Evolutionary conservation across 2,888 invertebrate genomes (phyloP), one percentile per base, ranked within the genome.

Genomic region (Noctuana brunneofusca): DNA sequence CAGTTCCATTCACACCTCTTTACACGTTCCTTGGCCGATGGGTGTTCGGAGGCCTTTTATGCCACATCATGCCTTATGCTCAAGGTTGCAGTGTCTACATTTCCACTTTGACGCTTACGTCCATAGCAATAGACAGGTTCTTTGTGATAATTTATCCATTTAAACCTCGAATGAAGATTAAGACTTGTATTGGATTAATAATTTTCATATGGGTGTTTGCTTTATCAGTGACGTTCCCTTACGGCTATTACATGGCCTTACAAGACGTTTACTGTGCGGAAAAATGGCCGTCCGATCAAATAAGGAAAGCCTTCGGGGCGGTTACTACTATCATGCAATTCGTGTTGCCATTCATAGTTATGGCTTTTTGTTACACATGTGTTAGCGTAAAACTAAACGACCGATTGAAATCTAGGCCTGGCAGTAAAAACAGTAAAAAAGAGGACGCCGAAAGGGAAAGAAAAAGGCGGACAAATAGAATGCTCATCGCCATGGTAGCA

Each of bases 141-240:
- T 95, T 97, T 76, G 97, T 97, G 62, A 98, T 98, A 72, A 95
- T 97, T 65, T 96, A 97, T 76, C 97, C 97, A 0, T 96, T 97
- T 84, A 93, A 95, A 75, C 96, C 96, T 1, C 92, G 96, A 58
- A 97, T 97, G 96, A 95, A 95, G 83, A 92, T 95, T 64, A 92
- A 93, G 67, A 94, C 95, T 1, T 97, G 96, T 80, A 89, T 96
- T 57, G 86, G 92, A 41, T 94, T 97, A 70, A 96, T 98, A 65
- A 85, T 95, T 55, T 92, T 94, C 65, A 96, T 98, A 70, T 98
- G 98, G 97, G 84, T 95, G 8, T 93, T 96, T 63, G 95, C 97
- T 0, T 86, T 97, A 64, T 86, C 95, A 1, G 94, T 97, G 9
- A 97, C 97, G 0, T 92, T 96, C 55, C 98, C 98, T 0, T 96